Percentiles rank a stretch among this genome's conserved stretches.
Conservation (phyloP, 2,797 vertebrate genomes). For the Triplophysa yarkandensis region DNA sequence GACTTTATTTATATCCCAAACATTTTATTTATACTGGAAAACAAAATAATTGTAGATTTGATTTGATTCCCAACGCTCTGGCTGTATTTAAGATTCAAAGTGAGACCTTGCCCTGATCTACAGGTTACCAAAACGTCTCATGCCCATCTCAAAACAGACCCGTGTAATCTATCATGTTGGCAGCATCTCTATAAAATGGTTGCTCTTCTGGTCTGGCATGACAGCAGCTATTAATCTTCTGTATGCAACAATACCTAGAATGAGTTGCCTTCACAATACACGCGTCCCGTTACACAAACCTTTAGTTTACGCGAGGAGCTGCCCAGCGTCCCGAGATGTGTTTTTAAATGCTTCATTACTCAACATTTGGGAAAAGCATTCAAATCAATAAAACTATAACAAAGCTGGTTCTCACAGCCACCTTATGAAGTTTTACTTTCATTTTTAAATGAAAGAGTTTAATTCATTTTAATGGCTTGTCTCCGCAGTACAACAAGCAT, state of each 20-base stretch:
- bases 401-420: neutral
- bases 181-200: slow-evolving; percentile 74
- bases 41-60: too few species aligned
- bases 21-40: too few species aligned
- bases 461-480: slow-evolving; percentile 15
- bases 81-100: slow-evolving; percentile 6
- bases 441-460: neutral
- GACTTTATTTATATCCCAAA: too few species aligned
- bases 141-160: slow-evolving; percentile 54
- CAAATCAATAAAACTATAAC: neutral
- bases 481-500: slow-evolving; percentile 94
- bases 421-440: neutral
- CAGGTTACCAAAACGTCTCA: neutral
- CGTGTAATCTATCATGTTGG: slow-evolving; percentile 76
- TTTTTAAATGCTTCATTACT: slow-evolving; percentile 22
- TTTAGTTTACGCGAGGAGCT: slow-evolving; percentile 13
- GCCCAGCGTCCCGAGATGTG: neutral
- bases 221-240: slow-evolving; percentile 81
- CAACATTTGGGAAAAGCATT: neutral
- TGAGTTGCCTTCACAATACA: slow-evolving; percentile 55
- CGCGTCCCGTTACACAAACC: slow-evolving; percentile 18
- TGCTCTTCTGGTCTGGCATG: slow-evolving; percentile 68
- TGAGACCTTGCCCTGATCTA: neutral
- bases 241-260: slow-evolving; percentile 64
- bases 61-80: neutral